phyloP scores from a whole-genome alignment of 1,140 invertebrate species.

The Drosophila sulfurigaster region DNA sequence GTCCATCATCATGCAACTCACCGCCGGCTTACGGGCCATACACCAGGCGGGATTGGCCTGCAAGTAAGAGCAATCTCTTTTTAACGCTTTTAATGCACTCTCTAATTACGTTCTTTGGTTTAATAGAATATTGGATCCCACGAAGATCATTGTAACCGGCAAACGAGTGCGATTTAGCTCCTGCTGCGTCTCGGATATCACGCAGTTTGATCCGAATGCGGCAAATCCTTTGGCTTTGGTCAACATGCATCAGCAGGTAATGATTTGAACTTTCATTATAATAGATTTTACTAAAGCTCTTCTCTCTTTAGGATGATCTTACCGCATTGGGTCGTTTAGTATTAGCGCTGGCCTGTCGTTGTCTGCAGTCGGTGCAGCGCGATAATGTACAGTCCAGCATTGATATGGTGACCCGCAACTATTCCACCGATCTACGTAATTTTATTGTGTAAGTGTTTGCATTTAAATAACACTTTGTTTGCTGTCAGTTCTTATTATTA shows the following conservation, averaged over 20 bases:
- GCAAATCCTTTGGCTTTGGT: constrained; percentile 86
- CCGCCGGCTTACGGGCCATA: constrained; percentile 95
- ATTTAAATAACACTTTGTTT: neutral
- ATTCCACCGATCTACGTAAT: constrained; percentile 96
- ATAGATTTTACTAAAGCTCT: neutral
- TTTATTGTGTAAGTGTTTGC: constrained; percentile 91
- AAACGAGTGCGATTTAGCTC: constrained; percentile 92
- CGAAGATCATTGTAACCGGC: constrained; percentile 94
- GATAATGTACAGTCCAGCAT: constrained; percentile 94
- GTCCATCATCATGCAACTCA: constrained; percentile 98
- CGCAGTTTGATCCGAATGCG: constrained; percentile 91
- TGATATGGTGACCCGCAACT: constrained; percentile 94
- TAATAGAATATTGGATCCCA: constrained; percentile 93
- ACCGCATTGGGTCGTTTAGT: constrained; percentile 96
- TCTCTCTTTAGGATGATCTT: constrained; percentile 92
- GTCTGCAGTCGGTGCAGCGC: constrained; percentile 93
- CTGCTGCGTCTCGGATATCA: constrained; percentile 93
- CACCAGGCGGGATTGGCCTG: constrained; percentile 92
- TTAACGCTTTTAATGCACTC: neutral
- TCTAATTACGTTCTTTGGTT: neutral
- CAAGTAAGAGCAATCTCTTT: constrained; percentile 85
- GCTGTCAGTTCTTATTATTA: neutral
- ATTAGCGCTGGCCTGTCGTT: constrained; percentile 95
- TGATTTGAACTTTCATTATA: too few relatives aligned
- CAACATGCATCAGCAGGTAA: constrained; percentile 90